Conservation (phyloP, 2,888 invertebrate species). For the Carabus problematicus region DNA sequence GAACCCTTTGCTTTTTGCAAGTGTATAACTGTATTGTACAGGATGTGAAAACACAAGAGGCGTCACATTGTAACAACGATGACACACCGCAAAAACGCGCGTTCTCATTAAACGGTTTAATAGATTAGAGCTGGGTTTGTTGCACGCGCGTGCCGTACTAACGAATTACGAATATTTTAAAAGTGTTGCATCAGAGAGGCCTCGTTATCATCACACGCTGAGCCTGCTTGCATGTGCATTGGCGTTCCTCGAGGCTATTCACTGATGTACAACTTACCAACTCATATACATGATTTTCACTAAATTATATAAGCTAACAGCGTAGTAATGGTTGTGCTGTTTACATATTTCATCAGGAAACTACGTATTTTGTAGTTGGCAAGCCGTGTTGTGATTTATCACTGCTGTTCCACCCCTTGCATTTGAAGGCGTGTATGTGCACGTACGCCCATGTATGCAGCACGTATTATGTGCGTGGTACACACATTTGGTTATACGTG, state of each 20-base stretch:
- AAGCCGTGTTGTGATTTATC: no score
- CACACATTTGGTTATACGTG: constrained; percentile 4
- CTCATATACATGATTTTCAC: no score
- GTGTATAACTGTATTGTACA: neutral
- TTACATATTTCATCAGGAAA: neutral
- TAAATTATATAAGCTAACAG: constrained; percentile 1
- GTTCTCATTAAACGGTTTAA: constrained; percentile 17
- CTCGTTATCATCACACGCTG: neutral
- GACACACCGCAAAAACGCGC: constrained; percentile 21
- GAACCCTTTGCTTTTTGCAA: no score
- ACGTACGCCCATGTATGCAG: no score
- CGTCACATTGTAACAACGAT: constrained; percentile 20
- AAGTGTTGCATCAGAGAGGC: neutral
- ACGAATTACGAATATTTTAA: constrained; percentile 11
- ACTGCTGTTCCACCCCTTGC: no score
- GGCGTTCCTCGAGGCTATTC: neutral
- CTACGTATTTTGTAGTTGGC: no score
- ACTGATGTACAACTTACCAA: neutral
- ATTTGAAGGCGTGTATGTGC: no score
- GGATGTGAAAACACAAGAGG: constrained; percentile 15
- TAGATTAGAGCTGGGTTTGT: constrained; percentile 10
- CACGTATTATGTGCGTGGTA: neutral
- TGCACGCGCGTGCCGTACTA: neutral
- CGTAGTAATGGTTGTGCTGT: constrained; percentile 2
- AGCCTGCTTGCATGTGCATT: neutral